phyloP scores from a whole-genome alignment of 2,888 invertebrate genomes.

The Acronicta alni region DNA sequence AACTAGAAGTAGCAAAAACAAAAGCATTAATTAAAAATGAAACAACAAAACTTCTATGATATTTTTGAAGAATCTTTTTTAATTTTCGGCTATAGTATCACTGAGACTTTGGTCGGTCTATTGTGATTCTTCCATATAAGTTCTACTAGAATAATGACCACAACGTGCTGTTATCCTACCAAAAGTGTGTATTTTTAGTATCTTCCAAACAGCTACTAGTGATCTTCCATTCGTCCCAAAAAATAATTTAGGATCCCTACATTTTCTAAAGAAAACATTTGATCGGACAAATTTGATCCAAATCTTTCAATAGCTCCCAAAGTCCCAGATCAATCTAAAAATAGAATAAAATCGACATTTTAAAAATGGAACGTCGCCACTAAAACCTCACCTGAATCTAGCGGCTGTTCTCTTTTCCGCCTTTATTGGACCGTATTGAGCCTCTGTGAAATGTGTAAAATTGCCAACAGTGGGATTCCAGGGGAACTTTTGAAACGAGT shows the following conservation, averaged over 20 bases:
- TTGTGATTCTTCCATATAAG: no score
- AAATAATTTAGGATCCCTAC: neutral
- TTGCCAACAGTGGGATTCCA: slow-evolving; percentile 75
- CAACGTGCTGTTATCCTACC: no score
- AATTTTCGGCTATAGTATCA: no score
- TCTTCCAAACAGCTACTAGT: no score
- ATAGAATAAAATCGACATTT: slow-evolving; percentile 4
- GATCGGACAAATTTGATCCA: neutral
- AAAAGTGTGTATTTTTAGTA: no score
- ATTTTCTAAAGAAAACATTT: neutral
- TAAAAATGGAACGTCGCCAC: slow-evolving; percentile 35
- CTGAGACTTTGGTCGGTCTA: no score
- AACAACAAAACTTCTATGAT: no score
- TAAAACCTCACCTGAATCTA: slow-evolving; percentile 41
- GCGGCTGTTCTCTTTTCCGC: slow-evolving; percentile 62
- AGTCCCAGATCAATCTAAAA: neutral
- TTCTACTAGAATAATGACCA: no score
- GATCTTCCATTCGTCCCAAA: no score
- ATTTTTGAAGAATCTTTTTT: no score
- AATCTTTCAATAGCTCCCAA: neutral
- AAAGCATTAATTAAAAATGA: no score
- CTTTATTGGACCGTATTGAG: slow-evolving; percentile 76
- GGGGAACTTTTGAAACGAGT: slow-evolving; percentile 73
- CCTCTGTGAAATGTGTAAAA: slow-evolving; percentile 78
- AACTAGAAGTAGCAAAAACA: no score